Base-by-base conservation (phyloP, 2,888 invertebrate genomes). In the Ophion obscuratus region DNA sequence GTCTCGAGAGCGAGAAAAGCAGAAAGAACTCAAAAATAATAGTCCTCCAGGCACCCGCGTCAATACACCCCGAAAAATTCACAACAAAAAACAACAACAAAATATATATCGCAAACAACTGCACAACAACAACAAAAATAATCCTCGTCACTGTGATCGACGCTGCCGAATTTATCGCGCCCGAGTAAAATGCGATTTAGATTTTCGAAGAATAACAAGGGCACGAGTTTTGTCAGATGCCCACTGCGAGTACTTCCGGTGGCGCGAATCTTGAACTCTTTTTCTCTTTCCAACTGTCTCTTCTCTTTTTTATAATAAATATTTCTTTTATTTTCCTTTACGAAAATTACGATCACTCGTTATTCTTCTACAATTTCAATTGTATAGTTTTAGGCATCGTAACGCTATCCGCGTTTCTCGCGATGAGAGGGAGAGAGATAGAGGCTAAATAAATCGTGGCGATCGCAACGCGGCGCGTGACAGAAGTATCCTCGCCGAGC, bases 401-500 rank as follows among this genome's bases (percentile, higher is more conserved):
- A 9, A 11, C 10, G 47, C 11, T 0, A 10, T 10, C 14, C 14
- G 9, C 10, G 47, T 47, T 47, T 9, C 11, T 1, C 11, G 47
- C 47, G 10, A 47, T 14, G 47, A 14, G 9, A 47, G 14, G n/a
- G n/a, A 14, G 47, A 47, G 47, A 47, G 47, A 47, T 10, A 47
- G 47, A 47, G 47, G 47, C 47, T 53, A 17, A 9, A 61, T 61
- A 64, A 57, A 74, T 20, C 17, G 36, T 73, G 9, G 10, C 6
- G 24, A 31, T 73, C 10, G 53, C 53, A 53, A 53, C 53, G 53
- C 53, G 53, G 53, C 53, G 53, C 53, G 53, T 53, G 53, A 83
- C 57, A 92, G 90, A 92, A 92, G 91, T 91, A 92, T 90, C 91
- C 89, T 91, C 90, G 90, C 90, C 70, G 89, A 92, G 90, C 70